Conservation (phyloP, 2,113 vertebrate species). For the Raja brachyura region DNA sequence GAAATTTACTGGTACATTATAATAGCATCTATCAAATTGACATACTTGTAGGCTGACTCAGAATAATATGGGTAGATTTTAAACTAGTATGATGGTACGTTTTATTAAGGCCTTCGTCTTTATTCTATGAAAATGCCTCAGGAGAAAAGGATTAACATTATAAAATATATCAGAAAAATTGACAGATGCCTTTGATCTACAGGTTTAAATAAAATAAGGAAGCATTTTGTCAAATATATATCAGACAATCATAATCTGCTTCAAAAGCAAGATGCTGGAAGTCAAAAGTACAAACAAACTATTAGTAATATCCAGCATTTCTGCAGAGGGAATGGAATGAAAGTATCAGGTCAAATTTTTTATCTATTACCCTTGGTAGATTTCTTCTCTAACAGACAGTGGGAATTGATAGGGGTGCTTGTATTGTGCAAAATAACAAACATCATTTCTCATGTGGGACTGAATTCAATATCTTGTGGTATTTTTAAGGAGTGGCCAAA, state of each 20-base stretch:
- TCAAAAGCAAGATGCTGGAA: too few relatives aligned
- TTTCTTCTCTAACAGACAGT: neutral
- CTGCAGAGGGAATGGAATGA: too few relatives aligned
- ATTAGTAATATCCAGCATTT: too few relatives aligned
- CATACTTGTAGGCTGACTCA: neutral
- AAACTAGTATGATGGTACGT: neutral
- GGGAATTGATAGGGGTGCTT: neutral
- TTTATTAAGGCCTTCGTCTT: neutral
- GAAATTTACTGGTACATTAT: neutral
- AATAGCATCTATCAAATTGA: neutral
- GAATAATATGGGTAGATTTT: neutral
- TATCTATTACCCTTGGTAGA: neutral
- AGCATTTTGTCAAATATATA: neutral
- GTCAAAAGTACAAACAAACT: neutral
- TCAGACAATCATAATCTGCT: neutral
- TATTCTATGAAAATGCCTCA: constrained; percentile 15
- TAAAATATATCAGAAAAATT: neutral
- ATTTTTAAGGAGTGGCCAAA: neutral
- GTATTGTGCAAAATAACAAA: neutral
- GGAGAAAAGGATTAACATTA: neutral
- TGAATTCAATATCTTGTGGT: neutral
- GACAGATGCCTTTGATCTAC: neutral
- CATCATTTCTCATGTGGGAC: neutral
- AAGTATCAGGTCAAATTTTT: too few relatives aligned
- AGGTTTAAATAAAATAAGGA: neutral